Percentiles rank a stretch among this genome's conserved stretches.
Evolutionary conservation across 2,888 invertebrate genomes (phyloP).

Genomic region (Nephrotoma flavescens): DNA sequence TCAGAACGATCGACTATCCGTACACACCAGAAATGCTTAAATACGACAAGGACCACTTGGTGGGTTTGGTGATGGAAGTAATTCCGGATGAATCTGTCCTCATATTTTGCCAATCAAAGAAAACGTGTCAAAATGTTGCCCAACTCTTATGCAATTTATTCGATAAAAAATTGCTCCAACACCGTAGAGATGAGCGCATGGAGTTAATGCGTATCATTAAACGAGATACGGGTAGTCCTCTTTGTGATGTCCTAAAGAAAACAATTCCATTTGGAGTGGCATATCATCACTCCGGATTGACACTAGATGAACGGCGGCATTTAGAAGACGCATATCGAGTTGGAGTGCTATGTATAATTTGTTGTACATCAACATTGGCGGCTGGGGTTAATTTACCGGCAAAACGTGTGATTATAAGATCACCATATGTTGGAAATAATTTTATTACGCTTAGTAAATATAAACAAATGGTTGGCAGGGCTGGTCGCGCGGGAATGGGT

Average conservation of each 20-base stretch:
- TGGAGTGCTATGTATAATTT: conserved; percentile 75
- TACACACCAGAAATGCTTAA: conserved; percentile 41
- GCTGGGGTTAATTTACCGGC: conserved; percentile 96
- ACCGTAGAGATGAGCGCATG: conserved; percentile 43
- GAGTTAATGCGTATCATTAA: conserved; percentile 31
- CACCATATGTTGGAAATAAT: conserved; percentile 64
- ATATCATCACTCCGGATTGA: conserved; percentile 88
- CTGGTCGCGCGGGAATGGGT: conserved; percentile 80
- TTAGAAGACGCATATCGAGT: conserved; percentile 72
- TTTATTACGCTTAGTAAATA: conserved; percentile 66
- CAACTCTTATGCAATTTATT: conserved; percentile 36
- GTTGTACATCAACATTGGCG: conserved; percentile 94
- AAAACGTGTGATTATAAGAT: conserved; percentile 70
- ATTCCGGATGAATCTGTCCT: conserved; percentile 67
- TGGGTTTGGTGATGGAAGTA: conserved; percentile 66
- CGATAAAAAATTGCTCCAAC: conserved; percentile 37
- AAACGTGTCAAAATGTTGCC: conserved; percentile 86
- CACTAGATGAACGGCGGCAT: conserved; percentile 68
- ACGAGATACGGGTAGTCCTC: conserved; percentile 44
- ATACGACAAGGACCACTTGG: conserved; percentile 67
- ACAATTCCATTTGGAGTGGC: conserved; percentile 72
- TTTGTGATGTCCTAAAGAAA: conserved; percentile 36
- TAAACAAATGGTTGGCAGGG: conserved; percentile 92
- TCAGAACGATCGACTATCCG: conserved; percentile 41
- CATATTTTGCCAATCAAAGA: conserved; percentile 85